A percentile compares a stretch with the other conserved stretches of the same genome.
These are phyloP conservation scores for Pangasius macronema DNA, from an alignment of 2,797 vertebrate species.

Conservation along the genomic window DNA sequence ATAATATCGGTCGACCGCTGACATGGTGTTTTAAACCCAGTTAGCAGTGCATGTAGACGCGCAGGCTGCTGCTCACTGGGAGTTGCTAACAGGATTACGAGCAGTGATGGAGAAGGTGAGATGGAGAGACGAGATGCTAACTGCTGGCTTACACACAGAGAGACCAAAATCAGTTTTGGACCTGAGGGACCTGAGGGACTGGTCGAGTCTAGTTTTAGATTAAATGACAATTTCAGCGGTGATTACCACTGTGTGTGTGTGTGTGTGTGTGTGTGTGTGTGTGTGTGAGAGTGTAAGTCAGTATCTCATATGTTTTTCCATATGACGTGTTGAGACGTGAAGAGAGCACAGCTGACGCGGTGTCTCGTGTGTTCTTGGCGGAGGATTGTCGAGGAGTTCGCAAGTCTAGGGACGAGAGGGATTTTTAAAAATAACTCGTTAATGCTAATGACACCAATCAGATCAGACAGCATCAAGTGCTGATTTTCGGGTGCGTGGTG, in stretches of 20 bases:
- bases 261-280: background rate
- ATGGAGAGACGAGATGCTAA: slow-evolving; percentile 23
- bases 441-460: background rate
- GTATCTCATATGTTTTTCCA: background rate
- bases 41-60: background rate
- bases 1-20: background rate
- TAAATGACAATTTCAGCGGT: slow-evolving; percentile 10
- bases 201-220: slow-evolving; percentile 4
- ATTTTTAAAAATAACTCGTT: background rate
- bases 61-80: slow-evolving; percentile 9
- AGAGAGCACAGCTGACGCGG: background rate
- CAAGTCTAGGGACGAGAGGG: background rate
- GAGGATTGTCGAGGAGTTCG: background rate
- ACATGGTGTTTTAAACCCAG: background rate
- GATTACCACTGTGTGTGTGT: background rate
- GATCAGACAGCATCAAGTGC: background rate
- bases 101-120: slow-evolving; percentile 28
- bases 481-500: background rate
- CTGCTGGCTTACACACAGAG: background rate
- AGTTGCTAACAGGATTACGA: slow-evolving; percentile 27
- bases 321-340: background rate
- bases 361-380: background rate
- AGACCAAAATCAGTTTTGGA: slow-evolving; percentile 16
- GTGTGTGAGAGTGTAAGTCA: background rate
- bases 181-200: background rate